Conservation (phyloP, 2,113 vertebrate genomes). For the Sterrhoptilus dennistouni region DNA sequence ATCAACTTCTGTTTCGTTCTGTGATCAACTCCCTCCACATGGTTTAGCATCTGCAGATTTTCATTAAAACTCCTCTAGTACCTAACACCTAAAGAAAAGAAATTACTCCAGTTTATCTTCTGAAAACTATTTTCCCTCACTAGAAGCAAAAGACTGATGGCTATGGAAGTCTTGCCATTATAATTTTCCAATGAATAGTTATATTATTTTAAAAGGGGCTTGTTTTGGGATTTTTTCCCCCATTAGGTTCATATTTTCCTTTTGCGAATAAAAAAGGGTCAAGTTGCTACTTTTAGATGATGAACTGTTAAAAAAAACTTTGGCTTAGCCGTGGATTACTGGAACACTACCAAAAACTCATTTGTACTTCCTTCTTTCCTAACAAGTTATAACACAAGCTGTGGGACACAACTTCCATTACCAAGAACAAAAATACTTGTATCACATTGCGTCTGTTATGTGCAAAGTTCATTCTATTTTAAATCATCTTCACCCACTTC, state of each 20-base stretch:
- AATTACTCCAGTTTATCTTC: neutral
- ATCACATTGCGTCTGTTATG: neutral
- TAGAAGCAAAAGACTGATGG: neutral
- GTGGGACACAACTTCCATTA: neutral
- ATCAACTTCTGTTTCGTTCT: neutral
- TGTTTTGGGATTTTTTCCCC: fast-evolving
- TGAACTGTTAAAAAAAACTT: neutral
- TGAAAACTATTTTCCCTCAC: neutral
- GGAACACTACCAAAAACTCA: neutral
- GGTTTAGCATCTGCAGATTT: neutral
- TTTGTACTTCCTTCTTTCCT: constrained; percentile 2
- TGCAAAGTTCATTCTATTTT: neutral
- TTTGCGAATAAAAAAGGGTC: neutral
- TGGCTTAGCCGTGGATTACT: neutral
- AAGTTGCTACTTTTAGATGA: neutral
- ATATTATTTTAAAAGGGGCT: neutral
- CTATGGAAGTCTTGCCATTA: neutral
- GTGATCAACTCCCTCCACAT: neutral
- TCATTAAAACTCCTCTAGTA: neutral
- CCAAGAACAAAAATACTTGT: neutral
- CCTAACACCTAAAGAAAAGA: neutral
- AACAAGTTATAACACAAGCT: neutral
- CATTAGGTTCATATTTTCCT: neutral
- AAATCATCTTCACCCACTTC: neutral
- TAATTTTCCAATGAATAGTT: neutral